A percentile compares a stretch with the other conserved stretches of the same genome.
Evolutionary conservation across 2,797 vertebrate species (phyloP).

Genomic region (Pseudochirops corinnae): DNA sequence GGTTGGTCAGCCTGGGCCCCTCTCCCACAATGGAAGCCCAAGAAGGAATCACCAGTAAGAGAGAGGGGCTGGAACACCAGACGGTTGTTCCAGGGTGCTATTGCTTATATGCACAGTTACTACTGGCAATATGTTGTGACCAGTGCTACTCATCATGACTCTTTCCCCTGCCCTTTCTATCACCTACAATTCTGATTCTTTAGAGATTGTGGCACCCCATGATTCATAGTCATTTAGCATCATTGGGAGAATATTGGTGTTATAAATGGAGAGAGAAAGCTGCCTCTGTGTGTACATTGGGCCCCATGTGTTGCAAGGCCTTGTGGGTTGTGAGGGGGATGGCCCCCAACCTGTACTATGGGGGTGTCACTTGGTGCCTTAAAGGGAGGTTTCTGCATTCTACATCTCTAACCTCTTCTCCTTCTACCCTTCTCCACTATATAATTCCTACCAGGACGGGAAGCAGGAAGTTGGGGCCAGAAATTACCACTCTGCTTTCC

Average conservation of each 20-base stretch:
- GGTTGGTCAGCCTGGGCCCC: background rate
- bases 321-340: background rate
- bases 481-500: background rate
- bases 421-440: background rate
- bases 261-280: background rate
- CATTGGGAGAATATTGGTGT: background rate
- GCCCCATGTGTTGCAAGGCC: background rate
- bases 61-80: background rate
- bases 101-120: background rate
- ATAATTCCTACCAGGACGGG: background rate
- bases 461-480: background rate
- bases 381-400: background rate
- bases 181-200: background rate
- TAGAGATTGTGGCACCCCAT: background rate
- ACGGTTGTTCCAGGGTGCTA: background rate
- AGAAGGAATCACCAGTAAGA: background rate
- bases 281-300: background rate
- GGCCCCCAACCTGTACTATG: background rate
- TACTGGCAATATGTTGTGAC: background rate
- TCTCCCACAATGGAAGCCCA: background rate
- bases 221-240: background rate
- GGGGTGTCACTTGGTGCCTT: background rate
- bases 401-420: background rate
- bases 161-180: background rate
- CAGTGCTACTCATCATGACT: background rate